These are phyloP conservation scores for Ochropacha duplaris DNA, from an alignment of 2,888 invertebrate genomes.

Conservation along the genomic window DNA sequence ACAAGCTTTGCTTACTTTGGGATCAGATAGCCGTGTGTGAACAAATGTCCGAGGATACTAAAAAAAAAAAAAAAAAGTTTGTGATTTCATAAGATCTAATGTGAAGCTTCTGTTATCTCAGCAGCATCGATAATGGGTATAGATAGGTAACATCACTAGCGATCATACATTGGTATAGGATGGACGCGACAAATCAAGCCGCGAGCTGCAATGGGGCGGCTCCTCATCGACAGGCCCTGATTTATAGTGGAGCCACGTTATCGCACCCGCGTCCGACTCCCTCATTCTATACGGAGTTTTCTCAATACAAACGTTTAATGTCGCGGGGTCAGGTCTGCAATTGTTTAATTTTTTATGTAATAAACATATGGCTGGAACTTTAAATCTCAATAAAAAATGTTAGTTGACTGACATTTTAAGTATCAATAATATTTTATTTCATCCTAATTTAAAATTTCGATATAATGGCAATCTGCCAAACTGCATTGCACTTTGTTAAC, in stretches of 20 bases:
- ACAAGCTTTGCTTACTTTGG: no score
- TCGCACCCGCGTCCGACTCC: conserved; percentile 53
- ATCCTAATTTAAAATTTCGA: no score
- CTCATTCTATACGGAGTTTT: conserved; percentile 19
- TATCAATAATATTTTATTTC: no score
- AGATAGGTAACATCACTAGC: conserved; percentile 33
- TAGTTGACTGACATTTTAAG: no score
- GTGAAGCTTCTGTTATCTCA: no score
- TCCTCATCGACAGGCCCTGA: conserved; percentile 79
- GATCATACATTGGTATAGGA: conserved; percentile 60
- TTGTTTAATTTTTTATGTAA: conserved; percentile 5
- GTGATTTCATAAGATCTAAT: no score
- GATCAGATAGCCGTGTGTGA: no score
- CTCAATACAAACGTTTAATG: not conserved
- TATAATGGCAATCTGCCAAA: no score
- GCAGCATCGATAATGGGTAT: conserved; percentile 6
- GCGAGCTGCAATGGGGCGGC: conserved; percentile 75
- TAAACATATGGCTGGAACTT: not conserved
- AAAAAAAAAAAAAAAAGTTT: no score
- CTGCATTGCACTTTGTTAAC: no score
- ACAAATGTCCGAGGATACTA: no score
- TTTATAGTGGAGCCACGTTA: conserved; percentile 72
- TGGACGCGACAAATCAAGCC: conserved; percentile 80
- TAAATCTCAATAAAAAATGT: not conserved
- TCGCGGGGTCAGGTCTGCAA: not conserved